phyloP scores from a whole-genome alignment of 2,113 vertebrate species.

The Misgurnus mizolepis region DNA sequence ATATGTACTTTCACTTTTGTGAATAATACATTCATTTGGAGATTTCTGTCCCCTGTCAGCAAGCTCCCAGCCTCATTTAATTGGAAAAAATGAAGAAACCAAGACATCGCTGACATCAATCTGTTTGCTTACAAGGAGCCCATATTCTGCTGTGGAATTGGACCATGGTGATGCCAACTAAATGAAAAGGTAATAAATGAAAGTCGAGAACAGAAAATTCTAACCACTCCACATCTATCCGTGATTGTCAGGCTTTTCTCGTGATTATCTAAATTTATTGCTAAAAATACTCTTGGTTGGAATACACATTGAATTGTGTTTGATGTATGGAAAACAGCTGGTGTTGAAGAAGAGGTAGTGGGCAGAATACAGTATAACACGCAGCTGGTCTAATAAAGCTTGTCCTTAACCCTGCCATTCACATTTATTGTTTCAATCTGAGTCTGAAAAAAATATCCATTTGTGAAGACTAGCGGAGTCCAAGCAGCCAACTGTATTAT shows the following conservation, averaged over 20 bases:
- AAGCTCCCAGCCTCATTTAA: constrained; percentile 15
- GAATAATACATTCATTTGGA: too few species aligned
- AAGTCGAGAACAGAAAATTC: constrained; percentile 25
- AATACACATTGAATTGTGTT: constrained; percentile 43
- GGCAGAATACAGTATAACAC: constrained; percentile 1
- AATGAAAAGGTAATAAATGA: constrained; percentile 31
- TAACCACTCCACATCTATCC: not conserved
- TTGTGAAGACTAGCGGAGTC: not conserved
- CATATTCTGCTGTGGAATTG: constrained; percentile 1
- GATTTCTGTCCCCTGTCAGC: constrained; percentile 21
- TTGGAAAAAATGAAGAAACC: constrained; percentile 26
- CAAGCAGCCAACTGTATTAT: not conserved
- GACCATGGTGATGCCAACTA: constrained; percentile 11
- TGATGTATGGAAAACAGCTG: constrained; percentile 14
- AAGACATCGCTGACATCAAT: constrained; percentile 40
- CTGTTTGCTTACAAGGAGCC: constrained; percentile 29
- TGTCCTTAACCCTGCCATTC: not conserved
- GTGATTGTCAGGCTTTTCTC: too few species aligned
- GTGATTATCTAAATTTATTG: too few species aligned
- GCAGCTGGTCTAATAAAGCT: constrained; percentile 1
- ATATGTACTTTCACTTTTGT: too few species aligned
- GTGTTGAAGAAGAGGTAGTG: not conserved
- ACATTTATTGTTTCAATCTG: not conserved
- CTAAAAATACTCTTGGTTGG: constrained; percentile 32
- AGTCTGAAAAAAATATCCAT: constrained; percentile 11